A percentile compares a stretch with the other conserved stretches of the same genome.
Conservation (phyloP, 2,888 invertebrate genomes). For the Abrostola tripartita region DNA sequence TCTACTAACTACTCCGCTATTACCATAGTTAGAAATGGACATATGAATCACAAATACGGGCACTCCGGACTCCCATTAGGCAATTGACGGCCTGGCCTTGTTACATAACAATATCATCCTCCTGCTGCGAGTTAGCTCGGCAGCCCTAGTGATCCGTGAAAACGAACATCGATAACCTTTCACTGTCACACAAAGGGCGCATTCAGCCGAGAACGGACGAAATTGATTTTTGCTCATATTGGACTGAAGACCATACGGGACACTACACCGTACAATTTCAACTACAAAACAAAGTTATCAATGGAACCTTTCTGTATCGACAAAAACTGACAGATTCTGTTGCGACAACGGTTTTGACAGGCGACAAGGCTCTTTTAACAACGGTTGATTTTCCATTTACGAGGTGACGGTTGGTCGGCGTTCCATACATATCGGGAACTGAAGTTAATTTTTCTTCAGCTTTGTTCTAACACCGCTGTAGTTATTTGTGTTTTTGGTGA, state of each 20-base stretch:
- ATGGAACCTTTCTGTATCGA: conserved; percentile 25
- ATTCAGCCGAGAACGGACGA: conserved; percentile 79
- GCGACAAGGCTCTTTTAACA: conserved; percentile 32
- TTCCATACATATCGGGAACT: conserved; percentile 9
- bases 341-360: conserved; percentile 41
- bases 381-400: conserved; percentile 46
- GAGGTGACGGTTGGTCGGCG: conserved; percentile 15
- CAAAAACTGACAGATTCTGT: conserved; percentile 32
- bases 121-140: conserved; percentile 59
- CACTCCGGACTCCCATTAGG: conserved; percentile 59
- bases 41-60: conserved; percentile 12
- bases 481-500: too few relatives aligned
- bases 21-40: not conserved
- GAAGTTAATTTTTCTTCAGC: not conserved
- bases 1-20: not conserved
- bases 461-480: not conserved
- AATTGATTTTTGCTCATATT: conserved; percentile 84
- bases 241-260: conserved; percentile 54
- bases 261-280: conserved; percentile 48
- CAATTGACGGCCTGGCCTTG: conserved; percentile 65
- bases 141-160: conserved; percentile 79
- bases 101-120: conserved; percentile 74
- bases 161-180: conserved; percentile 85
- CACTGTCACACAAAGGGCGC: conserved; percentile 81
- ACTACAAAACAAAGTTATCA: conserved; percentile 55